Conservation (phyloP, 2,113 vertebrate species). For the Ginglymostoma cirratum region DNA sequence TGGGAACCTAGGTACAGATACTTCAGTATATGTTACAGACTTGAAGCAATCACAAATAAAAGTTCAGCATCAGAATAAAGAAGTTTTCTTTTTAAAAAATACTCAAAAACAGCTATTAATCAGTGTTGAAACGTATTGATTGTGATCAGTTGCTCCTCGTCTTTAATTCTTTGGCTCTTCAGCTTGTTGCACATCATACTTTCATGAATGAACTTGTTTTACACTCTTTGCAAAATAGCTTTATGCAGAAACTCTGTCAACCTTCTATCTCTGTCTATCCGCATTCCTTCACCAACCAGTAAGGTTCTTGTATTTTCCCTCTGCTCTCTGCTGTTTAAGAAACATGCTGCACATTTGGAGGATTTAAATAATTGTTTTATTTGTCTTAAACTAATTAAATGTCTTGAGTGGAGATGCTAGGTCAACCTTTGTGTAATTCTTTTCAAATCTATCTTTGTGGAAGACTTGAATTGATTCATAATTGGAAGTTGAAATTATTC, state of each 20-base stretch:
- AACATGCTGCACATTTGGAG: background rate
- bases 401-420: background rate
- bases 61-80: no score
- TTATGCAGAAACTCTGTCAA: background rate
- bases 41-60: no score
- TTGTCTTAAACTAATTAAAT: background rate
- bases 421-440: background rate
- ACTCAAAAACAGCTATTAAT: background rate
- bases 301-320: background rate
- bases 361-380: background rate
- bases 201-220: background rate
- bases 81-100: no score
- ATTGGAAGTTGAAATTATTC: background rate
- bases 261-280: background rate
- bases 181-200: background rate
- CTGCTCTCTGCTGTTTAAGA: background rate
- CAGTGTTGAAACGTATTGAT: background rate
- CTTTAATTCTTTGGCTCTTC: background rate
- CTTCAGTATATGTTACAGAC: no score
- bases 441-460: background rate
- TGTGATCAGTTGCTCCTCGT: background rate
- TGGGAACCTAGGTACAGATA: no score
- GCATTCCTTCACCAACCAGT: background rate
- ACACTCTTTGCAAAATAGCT: background rate
- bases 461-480: background rate